Evolutionary conservation across 2,797 vertebrate genomes (phyloP), one percentile per base, ranked within the genome.

Genomic region (Scolopax bukidnonensis): DNA sequence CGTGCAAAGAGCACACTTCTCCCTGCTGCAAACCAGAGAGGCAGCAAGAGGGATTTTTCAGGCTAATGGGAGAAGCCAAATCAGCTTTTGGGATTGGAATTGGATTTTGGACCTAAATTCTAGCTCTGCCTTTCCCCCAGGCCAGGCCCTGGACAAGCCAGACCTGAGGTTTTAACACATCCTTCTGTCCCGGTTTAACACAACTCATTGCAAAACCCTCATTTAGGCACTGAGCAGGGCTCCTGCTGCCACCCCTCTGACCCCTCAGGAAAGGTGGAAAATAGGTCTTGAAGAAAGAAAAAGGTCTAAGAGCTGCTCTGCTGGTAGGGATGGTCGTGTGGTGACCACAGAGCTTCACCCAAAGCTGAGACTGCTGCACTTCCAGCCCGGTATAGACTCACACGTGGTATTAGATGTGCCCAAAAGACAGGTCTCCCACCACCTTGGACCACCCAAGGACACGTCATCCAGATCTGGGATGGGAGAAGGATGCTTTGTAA

Each of bases 281-380:
- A 73, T 1, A 65, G 64, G 27, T 45, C 24, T 20, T n/a, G 33
- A 30, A 89, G 43, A 53, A 59, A 50, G 61, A 50, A 76, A 53
- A 75, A 36, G n/a, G n/a, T 24, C n/a, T 12, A 9, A 84, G 70
- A 68, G 75, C 53, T 41, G 65, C 74, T 64, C 45, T 64, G 28
- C 25, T n/a, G 28, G 32, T 38, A 70, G 48, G 33, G 65, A 64
- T 27, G 48, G 43, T 92, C 0, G 0, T 32, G 77, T 0, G 11
- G 24, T 6, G 57, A 89, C 3, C 57, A 24, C 64, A 54, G 11
- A 59, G 17, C 45, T 53, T 45, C 8, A 17, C 23, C 57, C 57
- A 8, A 51, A 43, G n/a, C 27, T 53, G 74, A 81, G 45, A 30
- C 0, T 27, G 45, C 69, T 32, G 47, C 43, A 28, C 0, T 53